Base-by-base conservation (phyloP, 2,113 vertebrate species). In the Ornithorhynchus anatinus region DNA sequence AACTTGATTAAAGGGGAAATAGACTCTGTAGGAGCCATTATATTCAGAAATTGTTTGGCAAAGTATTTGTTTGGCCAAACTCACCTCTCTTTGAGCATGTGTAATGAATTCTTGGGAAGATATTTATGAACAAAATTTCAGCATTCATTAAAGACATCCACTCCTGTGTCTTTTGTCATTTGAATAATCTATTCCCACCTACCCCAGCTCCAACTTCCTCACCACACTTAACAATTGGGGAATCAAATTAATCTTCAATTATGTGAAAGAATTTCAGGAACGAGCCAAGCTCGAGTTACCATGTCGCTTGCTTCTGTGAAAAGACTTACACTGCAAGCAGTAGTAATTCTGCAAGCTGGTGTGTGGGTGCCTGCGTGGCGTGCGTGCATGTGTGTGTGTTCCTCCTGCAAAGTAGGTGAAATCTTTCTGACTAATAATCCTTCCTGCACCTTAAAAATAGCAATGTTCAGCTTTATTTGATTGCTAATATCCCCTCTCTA, bases 231-330 rank as follows among this genome's bases (percentile, higher is more conserved):
- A 75, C 85, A 87, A 81, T 82, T 58, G 32, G 72, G 72, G 73
- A 85, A 85, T 89, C 86, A 85, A 87, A 87, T 90, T 90, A 90
- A 89, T 84, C 83, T 86, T 87, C 86, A 90, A 90, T 90, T 90
- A 89, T 63, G 81, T 54, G 69, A 69, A 89, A 80, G 84, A 87
- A 86, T 89, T 78, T 83, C 81, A 85, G 63, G 85, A 77, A 87
- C 65, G 62, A 84, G 31, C 62, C 4, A 48, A 62, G 75, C 77
- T 84, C 80, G 67, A 75, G 80, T 87, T 88, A 87, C 87, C 63
- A 31, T 70, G 85, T 70, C 74, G 70, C 78, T 72, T 47, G 39
- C 38, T 62, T 38, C 47, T 37, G 57, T 79, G 69, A 67, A 66
- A 44, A 67, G 77, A 66, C 43, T 79, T 43, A 42, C 29, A 13